These are phyloP conservation scores for Chelonus formosanus DNA, from an alignment of 2,888 invertebrate species.

Conservation along the genomic window DNA sequence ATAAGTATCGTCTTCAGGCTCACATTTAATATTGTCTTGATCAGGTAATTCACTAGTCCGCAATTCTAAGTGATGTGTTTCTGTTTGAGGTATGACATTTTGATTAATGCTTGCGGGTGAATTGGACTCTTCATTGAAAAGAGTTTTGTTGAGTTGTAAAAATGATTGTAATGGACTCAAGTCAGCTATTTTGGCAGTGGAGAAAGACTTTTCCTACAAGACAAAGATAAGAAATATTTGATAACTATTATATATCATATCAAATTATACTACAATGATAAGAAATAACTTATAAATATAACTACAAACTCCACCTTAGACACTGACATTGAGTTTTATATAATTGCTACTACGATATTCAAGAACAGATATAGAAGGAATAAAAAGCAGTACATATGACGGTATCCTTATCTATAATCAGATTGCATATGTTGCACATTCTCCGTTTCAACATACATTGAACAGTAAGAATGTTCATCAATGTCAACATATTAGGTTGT, in stretches of 20 bases:
- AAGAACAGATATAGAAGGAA: slow-evolving; percentile 41
- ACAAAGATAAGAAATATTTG: background rate
- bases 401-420: slow-evolving; percentile 55
- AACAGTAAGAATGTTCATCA: slow-evolving; percentile 52
- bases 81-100: slow-evolving; percentile 58
- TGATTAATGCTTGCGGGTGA: slow-evolving; percentile 62
- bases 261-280: background rate
- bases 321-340: slow-evolving; percentile 34
- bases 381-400: slow-evolving; percentile 37
- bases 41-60: slow-evolving; percentile 48
- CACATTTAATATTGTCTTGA: slow-evolving; percentile 59
- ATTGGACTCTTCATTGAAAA: slow-evolving; percentile 60
- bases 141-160: slow-evolving; percentile 58
- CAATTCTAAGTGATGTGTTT: slow-evolving; percentile 57
- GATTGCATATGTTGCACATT: slow-evolving; percentile 58
- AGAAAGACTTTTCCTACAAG: slow-evolving; percentile 59
- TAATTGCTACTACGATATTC: slow-evolving; percentile 47
- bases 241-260: slow-evolving; percentile 3
- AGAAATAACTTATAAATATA: slow-evolving; percentile 5
- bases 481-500: slow-evolving; percentile 50
- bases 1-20: slow-evolving; percentile 72
- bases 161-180: slow-evolving; percentile 58
- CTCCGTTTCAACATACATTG: slow-evolving; percentile 60
- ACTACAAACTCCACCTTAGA: slow-evolving; percentile 2
- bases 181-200: slow-evolving; percentile 63